Conservation (phyloP, 2,797 vertebrate species). For the Spatula clypeata region DNA sequence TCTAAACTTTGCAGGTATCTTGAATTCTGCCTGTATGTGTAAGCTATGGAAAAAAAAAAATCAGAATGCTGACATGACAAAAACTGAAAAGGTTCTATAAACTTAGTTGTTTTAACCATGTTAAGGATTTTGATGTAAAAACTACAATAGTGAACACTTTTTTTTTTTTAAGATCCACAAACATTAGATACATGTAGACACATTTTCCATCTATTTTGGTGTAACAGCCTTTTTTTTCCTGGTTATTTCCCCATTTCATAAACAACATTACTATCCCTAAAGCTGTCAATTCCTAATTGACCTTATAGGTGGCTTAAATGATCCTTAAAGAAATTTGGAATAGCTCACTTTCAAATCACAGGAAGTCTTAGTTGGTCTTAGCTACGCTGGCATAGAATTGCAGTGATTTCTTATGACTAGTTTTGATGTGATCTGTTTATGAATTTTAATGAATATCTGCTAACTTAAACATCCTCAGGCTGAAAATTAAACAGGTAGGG, state of each 20-base stretch:
- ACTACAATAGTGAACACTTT: not conserved
- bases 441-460: conserved; percentile 43
- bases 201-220: not conserved
- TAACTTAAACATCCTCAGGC: conserved; percentile 26
- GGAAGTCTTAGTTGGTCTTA: not conserved
- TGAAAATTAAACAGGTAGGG: not conserved
- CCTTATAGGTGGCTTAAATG: not conserved
- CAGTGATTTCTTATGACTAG: not conserved
- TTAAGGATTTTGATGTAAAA: not conserved
- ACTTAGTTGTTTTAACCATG: not conserved
- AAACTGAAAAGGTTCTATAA: not conserved
- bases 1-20: not conserved
- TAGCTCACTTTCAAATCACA: conserved; percentile 27
- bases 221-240: not conserved
- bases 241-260: not conserved
- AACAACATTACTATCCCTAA: not conserved
- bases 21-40: not conserved
- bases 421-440: conserved; percentile 32
- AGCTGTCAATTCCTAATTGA: not conserved
- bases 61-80: not conserved
- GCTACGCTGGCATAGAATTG: not conserved
- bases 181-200: not conserved
- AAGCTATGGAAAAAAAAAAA: not conserved
- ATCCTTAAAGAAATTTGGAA: not conserved
- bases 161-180: not conserved